Evolutionary conservation across 2,797 vertebrate species (phyloP).

Genomic region (Octomys mimax): DNA sequence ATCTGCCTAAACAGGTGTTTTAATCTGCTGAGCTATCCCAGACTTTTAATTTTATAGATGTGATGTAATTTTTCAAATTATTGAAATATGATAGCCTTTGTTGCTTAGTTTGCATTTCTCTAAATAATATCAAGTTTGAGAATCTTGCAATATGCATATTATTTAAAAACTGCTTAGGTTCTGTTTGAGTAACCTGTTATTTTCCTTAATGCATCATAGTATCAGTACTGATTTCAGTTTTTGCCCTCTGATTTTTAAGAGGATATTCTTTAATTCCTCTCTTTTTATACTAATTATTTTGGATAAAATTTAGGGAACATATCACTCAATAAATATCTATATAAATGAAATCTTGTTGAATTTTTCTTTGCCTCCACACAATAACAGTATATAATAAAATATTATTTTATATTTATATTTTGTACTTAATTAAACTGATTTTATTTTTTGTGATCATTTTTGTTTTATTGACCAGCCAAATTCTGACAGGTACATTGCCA

Average conservation of each 20-base stretch:
- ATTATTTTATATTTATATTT: not conserved
- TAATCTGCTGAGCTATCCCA: too few relatives aligned
- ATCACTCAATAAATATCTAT: not conserved
- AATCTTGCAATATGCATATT: not conserved
- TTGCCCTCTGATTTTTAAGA: not conserved
- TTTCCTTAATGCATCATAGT: not conserved
- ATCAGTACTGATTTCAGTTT: not conserved
- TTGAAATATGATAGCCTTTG: not conserved
- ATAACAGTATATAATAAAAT: not conserved
- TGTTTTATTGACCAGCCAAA: too few relatives aligned
- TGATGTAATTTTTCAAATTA: constrained; percentile 12
- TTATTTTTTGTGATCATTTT: too few relatives aligned
- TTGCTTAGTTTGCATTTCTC: constrained; percentile 41
- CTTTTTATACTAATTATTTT: not conserved
- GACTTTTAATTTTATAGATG: not conserved
- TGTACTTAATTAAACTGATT: too few relatives aligned
- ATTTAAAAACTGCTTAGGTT: not conserved
- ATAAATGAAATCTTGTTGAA: not conserved
- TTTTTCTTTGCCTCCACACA: not conserved
- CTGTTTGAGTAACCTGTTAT: not conserved
- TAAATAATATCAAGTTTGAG: not conserved
- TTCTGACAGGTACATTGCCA: too few relatives aligned
- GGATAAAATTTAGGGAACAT: not conserved
- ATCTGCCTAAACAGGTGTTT: too few relatives aligned
- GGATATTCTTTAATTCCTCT: not conserved